Evolutionary conservation across 2,113 vertebrate species (phyloP), one percentile per base, ranked within the genome.

Genomic region (Bubo bubo): DNA sequence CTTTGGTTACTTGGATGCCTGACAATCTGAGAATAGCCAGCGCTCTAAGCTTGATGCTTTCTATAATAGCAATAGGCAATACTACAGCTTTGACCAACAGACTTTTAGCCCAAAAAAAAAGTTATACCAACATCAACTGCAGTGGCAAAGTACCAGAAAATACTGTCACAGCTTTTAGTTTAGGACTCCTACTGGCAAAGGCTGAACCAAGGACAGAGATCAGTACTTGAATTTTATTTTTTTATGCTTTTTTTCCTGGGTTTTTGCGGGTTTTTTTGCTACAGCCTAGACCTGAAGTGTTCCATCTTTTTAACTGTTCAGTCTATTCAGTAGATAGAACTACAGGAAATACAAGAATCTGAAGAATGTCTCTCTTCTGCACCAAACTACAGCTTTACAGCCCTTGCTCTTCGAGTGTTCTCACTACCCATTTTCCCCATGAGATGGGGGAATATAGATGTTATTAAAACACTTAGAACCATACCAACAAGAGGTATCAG

Each of bases 1-100:
- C 95, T 97, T 97, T 97, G 87, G 58, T 83, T 82, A 59, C 62
- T 94, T 94, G 96, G 94, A 77, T 21, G 34, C 81, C 67, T 95
- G 71, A 97, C 94, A 96, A 58, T 58, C 96, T 94, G 95, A 95
- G 93, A 95, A 93, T 47, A 93, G 84, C 58, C 76, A 4, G 13
- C 13, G 66, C 77, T 58, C 37, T 70, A 73, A 86, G 50, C 66
- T 41, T 2, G 3, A 30, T 18, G 4, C 58, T 59, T 30, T 66
- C 73, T 64, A 0, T 20, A 82, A 52, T 1, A 91, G 79, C 88
- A 81, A 70, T 6, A 64, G 39, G 64, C 49, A 79, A 76, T 18
- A 26, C 14, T 13, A 55, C 70, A n/a, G 62, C 77, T 85, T 52
- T 35, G 49, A 66, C 66, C 32, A 37, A 39, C 63, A 63, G 60